phyloP scores from a whole-genome alignment of 1,140 invertebrate genomes.

The Diabrotica virgifera region DNA sequence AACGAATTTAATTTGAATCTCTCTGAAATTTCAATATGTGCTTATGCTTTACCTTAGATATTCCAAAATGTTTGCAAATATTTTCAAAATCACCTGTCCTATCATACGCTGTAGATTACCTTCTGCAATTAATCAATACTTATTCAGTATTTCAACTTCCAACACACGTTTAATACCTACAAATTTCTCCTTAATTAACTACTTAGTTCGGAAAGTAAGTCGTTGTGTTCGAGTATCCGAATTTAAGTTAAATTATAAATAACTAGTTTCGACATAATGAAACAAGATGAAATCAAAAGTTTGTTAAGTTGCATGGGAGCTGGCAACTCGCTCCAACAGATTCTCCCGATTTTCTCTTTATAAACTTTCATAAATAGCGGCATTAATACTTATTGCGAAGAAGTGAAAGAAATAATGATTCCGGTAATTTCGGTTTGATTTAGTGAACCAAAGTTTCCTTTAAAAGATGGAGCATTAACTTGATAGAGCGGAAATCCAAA shows the following conservation, averaged over 20 bases:
- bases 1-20: too few relatives aligned
- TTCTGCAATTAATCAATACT: too few relatives aligned
- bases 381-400: not conserved
- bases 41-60: too few relatives aligned
- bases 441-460: not conserved
- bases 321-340: not conserved
- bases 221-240: too few relatives aligned
- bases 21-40: too few relatives aligned
- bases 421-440: not conserved
- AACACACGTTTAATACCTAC: too few relatives aligned
- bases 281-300: not conserved
- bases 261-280: not conserved
- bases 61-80: too few relatives aligned
- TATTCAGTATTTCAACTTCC: too few relatives aligned
- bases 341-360: conserved; percentile 1
- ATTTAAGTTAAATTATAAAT: not conserved
- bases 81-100: too few relatives aligned
- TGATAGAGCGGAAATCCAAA: not conserved
- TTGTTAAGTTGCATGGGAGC: not conserved
- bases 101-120: too few relatives aligned
- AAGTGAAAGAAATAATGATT: not conserved
- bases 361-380: not conserved
- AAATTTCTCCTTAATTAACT: too few relatives aligned
- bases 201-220: too few relatives aligned
- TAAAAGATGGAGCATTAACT: not conserved